phyloP scores from a whole-genome alignment of 2,888 invertebrate genomes.

The Conistra vaccinii region DNA sequence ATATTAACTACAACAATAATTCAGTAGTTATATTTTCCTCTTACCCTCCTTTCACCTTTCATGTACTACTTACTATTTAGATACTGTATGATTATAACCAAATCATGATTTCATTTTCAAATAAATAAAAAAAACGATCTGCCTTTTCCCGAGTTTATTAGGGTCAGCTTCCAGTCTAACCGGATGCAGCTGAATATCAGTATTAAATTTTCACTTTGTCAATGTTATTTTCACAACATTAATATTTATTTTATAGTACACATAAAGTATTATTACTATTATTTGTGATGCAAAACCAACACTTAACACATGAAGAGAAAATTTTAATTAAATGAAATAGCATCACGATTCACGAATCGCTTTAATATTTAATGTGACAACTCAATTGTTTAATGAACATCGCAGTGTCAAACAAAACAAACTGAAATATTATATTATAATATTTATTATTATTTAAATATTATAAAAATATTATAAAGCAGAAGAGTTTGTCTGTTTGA shows the following conservation, averaged over 20 bases:
- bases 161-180: too few relatives aligned
- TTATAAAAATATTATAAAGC: conserved; percentile 5
- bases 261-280: neutral
- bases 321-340: conserved; percentile 74
- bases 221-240: neutral
- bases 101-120: neutral
- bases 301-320: conserved; percentile 62
- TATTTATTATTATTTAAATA: too few relatives aligned
- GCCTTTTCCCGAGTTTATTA: too few relatives aligned
- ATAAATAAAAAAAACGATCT: neutral
- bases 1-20: neutral
- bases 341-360: conserved; percentile 64
- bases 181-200: too few relatives aligned
- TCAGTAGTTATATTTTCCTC: neutral
- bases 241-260: conserved; percentile 10
- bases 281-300: conserved; percentile 44
- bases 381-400: conserved; percentile 73
- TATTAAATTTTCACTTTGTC: too few relatives aligned
- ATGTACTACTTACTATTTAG: neutral
- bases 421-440: too few relatives aligned
- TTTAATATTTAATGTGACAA: conserved; percentile 73
- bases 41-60: too few relatives aligned
- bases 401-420: conserved; percentile 68
- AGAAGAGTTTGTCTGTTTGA: too few relatives aligned
- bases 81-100: neutral